Base-by-base conservation (phyloP, 2,113 vertebrate genomes). In the Nannobrachium achirus region DNA sequence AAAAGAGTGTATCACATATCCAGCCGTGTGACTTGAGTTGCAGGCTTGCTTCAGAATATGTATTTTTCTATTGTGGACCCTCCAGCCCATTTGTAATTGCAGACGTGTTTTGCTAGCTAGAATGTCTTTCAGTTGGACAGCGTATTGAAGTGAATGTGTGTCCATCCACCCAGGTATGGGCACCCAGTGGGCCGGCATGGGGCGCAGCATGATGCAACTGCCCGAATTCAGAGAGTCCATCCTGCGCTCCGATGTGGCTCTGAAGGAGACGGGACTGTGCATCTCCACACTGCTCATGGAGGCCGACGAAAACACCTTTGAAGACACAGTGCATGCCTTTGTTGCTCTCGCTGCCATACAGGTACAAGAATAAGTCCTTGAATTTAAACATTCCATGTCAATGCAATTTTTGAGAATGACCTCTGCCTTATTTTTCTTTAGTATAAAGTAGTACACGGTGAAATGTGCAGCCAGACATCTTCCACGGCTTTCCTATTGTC, bases 261-360 rank as follows among this genome's bases (percentile, higher is more conserved):
- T 99, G 77, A 92, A 91, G 85, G 87, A 82, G 10, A 92, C 94
- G 0, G 97, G 96, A 1, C 81, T 99, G 38, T 94, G 94, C 16
- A 93, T 98, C 41, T 97, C 96, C 0, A 83, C 84, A 0, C 85
- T 99, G 44, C 93, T 99, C 6, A 83, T 93, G 88, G 91, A 93
- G 11, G 88, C 93, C 0, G 92, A 96, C 0, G 94, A 97, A 5
- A 71, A 64, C 74, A 93, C 93, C 0, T 98, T 98, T 65, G 96
- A 99, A 11, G 96, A 99, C 49, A 94, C 92, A 0, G 75, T 97
- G 3, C 81, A 95, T 0, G 91, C 96, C 15, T 98, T 99, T 8
- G 94, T 99, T 63, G 93, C 93, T 55, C 93, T 99, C 1, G 96
- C 97, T 2, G 96, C 98, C 80, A 94, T 99, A 75, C 98, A 99